phyloP scores from a whole-genome alignment of 2,888 invertebrate genomes.

The Cosmia trapezina region DNA sequence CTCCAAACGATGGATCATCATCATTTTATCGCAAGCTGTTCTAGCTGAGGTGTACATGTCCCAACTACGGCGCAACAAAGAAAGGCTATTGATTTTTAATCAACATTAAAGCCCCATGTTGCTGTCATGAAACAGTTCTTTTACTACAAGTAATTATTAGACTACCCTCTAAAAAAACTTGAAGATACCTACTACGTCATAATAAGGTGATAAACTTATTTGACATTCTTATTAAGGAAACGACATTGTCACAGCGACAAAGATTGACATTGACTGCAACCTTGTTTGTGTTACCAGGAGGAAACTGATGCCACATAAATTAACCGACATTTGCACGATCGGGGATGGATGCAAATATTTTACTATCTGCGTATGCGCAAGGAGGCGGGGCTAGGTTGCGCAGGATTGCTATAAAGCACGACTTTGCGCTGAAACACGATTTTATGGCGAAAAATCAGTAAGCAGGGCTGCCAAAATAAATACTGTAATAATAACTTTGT shows the following conservation, averaged over 20 bases:
- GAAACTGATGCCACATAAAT: slow-evolving; percentile 38
- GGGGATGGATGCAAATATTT: slow-evolving; percentile 6
- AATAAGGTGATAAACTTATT: slow-evolving; percentile 28
- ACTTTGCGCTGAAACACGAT: neutral
- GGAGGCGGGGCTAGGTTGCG: neutral
- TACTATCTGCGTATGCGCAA: neutral
- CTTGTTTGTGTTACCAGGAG: slow-evolving; percentile 55
- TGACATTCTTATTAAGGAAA: slow-evolving; percentile 55
- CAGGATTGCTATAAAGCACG: neutral
- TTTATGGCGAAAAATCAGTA: neutral
- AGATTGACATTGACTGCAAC: slow-evolving; percentile 58
- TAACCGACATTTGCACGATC: slow-evolving; percentile 19
- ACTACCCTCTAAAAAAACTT: neutral
- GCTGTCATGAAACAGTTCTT: neutral
- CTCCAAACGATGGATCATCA: slow-evolving; percentile 5
- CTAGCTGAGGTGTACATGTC: neutral
- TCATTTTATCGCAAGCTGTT: neutral
- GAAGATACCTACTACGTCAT: slow-evolving; percentile 1
- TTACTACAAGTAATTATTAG: neutral
- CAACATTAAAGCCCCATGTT: neutral
- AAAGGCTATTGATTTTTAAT: slow-evolving; percentile 3
- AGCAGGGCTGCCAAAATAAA: neutral
- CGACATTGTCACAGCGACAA: slow-evolving; percentile 45
- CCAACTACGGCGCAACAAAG: neutral
- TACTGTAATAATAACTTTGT: neutral